Percentiles rank a stretch among this genome's conserved stretches.
Conservation (phyloP, 64 coral and sea anemone genomes). For the Pachyseris speciosa region DNA sequence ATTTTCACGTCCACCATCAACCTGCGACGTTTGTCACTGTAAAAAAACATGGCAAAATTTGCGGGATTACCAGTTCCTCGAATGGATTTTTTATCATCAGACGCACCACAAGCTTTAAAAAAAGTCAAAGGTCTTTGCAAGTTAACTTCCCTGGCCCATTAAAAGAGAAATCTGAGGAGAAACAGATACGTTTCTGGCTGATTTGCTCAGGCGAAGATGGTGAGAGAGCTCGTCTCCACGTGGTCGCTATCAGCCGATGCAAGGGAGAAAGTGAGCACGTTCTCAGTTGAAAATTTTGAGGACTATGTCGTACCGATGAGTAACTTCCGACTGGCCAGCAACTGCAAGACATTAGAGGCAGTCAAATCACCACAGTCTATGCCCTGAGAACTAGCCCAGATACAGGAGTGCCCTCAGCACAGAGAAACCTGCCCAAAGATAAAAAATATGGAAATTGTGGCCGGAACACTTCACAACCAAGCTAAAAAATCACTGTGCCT, state of each 20-base stretch:
- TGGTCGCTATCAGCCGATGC: slow-evolving; percentile 13
- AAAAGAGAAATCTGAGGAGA: slow-evolving; percentile 73
- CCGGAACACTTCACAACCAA: slow-evolving; percentile 22
- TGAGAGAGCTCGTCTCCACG: slow-evolving; percentile 64
- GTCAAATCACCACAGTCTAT: background rate
- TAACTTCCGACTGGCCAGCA: slow-evolving; percentile 73
- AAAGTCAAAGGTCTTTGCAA: slow-evolving; percentile 73
- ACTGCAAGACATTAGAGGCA: slow-evolving; percentile 55
- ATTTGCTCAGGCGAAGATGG: slow-evolving; percentile 79
- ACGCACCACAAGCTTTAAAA: slow-evolving; percentile 67
- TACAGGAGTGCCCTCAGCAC: background rate
- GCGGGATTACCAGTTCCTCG: slow-evolving; percentile 49
- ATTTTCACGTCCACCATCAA: background rate
- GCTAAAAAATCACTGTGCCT: slow-evolving; percentile 54
- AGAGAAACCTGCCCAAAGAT: slow-evolving; percentile 14
- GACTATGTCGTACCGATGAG: slow-evolving; percentile 74
- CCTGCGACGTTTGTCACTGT: too few species aligned
- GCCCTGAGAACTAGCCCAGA: background rate
- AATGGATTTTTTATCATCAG: slow-evolving; percentile 55
- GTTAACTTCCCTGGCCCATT: slow-evolving; percentile 74
- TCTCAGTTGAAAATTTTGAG: slow-evolving; percentile 78
- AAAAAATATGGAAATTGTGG: slow-evolving; percentile 66
- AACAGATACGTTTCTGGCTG: slow-evolving; percentile 65
- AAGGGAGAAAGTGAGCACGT: slow-evolving; percentile 54
- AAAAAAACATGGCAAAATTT: slow-evolving; percentile 56